Evolutionary conservation across 2,113 vertebrate species (phyloP).

Genomic region (Pluvialis apricaria): DNA sequence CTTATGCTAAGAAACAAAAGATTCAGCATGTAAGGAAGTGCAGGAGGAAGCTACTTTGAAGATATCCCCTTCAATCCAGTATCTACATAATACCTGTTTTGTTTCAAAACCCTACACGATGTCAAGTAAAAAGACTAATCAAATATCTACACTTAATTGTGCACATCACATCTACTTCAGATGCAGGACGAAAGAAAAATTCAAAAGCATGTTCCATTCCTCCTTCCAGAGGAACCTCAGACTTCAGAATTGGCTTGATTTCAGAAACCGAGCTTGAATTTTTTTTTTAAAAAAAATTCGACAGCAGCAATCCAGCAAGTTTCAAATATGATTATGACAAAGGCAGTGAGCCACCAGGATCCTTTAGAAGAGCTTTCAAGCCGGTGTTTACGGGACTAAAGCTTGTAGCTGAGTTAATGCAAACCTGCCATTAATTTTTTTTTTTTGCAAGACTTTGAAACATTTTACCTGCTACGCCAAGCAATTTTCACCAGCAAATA

Average conservation of each 20-base stretch:
- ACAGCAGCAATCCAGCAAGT: background rate
- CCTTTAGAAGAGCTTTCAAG: background rate
- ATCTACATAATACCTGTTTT: background rate
- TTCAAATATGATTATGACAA: background rate
- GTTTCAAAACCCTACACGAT: background rate
- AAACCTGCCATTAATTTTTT: background rate
- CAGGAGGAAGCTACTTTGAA: background rate
- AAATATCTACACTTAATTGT: background rate
- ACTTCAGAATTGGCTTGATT: background rate
- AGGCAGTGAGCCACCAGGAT: background rate
- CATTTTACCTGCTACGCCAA: background rate
- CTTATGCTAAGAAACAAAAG: background rate
- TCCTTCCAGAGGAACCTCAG: background rate
- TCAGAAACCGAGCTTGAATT: background rate
- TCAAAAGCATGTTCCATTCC: background rate
- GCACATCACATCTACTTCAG: background rate
- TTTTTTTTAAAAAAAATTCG: fast-evolving
- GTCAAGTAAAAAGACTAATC: background rate
- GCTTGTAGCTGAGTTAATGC: background rate
- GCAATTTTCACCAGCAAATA: background rate
- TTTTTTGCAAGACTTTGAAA: background rate
- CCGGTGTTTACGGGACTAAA: background rate
- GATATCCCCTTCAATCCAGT: background rate
- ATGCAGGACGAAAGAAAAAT: background rate
- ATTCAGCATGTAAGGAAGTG: background rate